Evolutionary conservation across 2,888 invertebrate species (phyloP).

Genomic region (Tenthredo distinguenda): DNA sequence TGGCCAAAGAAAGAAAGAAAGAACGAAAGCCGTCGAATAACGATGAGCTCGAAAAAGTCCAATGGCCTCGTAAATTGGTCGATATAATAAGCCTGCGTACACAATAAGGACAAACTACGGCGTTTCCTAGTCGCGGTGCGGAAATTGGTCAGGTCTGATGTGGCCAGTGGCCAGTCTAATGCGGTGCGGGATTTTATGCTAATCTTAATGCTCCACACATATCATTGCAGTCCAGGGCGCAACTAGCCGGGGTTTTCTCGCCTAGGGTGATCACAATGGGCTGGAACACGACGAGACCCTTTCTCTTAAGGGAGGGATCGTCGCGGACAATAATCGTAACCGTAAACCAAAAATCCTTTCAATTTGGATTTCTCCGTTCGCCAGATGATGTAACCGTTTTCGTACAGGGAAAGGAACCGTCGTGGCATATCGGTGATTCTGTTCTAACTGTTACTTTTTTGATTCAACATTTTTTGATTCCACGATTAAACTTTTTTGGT

Average conservation of each 20-base stretch:
- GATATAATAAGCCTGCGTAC: conserved; percentile 61
- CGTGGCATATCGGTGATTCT: no score
- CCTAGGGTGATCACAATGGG: neutral
- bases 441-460: no score
- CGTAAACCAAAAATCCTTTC: neutral
- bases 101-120: no score
- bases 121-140: no score
- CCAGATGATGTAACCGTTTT: no score
- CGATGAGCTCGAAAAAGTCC: neutral
- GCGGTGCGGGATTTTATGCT: conserved; percentile 20
- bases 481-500: no score
- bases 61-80: conserved; percentile 71
- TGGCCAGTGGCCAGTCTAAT: neutral
- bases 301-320: neutral
- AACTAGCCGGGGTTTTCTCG: neutral
- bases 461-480: no score
- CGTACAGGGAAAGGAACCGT: neutral
- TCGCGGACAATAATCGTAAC: neutral
- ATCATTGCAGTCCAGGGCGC: neutral
- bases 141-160: neutral
- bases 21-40: neutral
- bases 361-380: neutral
- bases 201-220: conserved; percentile 21
- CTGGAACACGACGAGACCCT: no score
- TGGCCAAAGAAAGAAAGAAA: neutral